Conservation (phyloP, 2,888 invertebrate genomes). For the Spialia ferax region DNA sequence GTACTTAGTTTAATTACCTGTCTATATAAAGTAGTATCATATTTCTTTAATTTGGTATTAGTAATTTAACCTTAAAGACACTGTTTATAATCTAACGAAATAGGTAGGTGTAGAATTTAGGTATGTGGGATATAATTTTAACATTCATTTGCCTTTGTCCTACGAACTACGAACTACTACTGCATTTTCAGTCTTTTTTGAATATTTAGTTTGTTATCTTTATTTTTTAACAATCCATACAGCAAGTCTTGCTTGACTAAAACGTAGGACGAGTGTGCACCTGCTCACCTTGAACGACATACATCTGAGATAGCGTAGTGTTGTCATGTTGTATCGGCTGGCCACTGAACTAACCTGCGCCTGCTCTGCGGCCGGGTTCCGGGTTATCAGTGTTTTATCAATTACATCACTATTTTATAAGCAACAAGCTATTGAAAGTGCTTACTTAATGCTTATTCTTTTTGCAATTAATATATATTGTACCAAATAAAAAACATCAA, state of each 20-base stretch:
- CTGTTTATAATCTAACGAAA: no score
- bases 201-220: neutral
- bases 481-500: no score
- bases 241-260: neutral
- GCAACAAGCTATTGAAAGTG: no score
- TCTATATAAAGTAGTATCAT: no score
- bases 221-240: neutral
- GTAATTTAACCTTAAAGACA: no score
- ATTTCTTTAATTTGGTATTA: no score
- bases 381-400: conserved; percentile 19
- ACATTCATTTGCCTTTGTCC: no score
- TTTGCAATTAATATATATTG: no score
- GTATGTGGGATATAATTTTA: no score
- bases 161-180: neutral
- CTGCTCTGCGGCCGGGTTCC: conserved; percentile 8
- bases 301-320: conserved; percentile 49
- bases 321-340: conserved; percentile 38
- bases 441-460: no score
- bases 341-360: conserved; percentile 13
- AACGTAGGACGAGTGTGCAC: conserved; percentile 45
- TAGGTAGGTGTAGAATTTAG: no score
- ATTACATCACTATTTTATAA: conserved; percentile 8
- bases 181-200: neutral
- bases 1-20: no score
- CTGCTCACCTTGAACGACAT: conserved; percentile 60